These are phyloP conservation scores for Caloenas nicobarica DNA, from an alignment of 2,113 vertebrate genomes.

Conservation along the genomic window DNA sequence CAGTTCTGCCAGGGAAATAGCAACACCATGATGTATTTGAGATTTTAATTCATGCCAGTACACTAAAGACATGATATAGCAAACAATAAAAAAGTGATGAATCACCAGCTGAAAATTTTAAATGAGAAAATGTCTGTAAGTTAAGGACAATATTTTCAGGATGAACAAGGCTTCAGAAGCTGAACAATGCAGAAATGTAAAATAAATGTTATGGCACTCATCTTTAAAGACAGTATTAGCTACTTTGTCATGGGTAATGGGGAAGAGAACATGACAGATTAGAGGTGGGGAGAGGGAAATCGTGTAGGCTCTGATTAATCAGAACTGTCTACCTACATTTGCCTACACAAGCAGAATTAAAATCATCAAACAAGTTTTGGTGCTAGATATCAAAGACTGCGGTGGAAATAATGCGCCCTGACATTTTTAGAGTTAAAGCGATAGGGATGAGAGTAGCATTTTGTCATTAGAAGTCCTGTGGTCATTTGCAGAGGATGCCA, in stretches of 20 bases:
- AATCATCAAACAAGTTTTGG: neutral
- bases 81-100: neutral
- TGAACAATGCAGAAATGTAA: neutral
- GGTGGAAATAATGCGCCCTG: constrained; percentile 11
- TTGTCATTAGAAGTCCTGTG: neutral
- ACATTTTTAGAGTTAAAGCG: constrained; percentile 34
- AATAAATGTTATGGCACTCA: neutral
- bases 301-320: neutral
- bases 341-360: constrained; percentile 33
- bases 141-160: constrained; percentile 2
- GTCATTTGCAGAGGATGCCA: constrained; percentile 26
- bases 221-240: neutral
- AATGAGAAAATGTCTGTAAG: neutral
- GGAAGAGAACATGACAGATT: constrained; percentile 19
- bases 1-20: neutral
- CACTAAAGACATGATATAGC: neutral
- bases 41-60: neutral
- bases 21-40: neutral
- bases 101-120: constrained; percentile 7
- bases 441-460: neutral
- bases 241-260: neutral
- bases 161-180: neutral
- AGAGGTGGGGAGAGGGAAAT: neutral
- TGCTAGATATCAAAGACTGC: neutral
- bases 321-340: constrained; percentile 5